These are phyloP conservation scores for Leptosomus discolor DNA, from an alignment of 2,113 vertebrate genomes.

Conservation along the genomic window DNA sequence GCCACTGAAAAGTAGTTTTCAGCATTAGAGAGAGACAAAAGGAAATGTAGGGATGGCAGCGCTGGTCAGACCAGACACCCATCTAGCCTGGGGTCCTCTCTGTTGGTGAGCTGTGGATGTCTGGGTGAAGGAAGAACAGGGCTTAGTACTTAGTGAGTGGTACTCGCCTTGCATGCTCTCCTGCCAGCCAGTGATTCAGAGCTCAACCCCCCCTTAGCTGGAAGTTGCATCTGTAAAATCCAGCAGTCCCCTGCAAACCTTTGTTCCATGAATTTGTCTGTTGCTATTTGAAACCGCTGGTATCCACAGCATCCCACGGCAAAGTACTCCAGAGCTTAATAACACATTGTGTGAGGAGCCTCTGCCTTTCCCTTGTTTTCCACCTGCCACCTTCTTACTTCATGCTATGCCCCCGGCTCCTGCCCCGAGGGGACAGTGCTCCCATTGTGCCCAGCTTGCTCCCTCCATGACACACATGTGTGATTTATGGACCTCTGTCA, in stretches of 20 bases:
- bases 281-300: neutral
- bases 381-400: neutral
- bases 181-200: neutral
- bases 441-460: neutral
- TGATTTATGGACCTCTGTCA: slow-evolving; percentile 19
- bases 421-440: neutral
- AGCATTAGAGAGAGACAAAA: neutral
- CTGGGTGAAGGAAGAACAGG: neutral
- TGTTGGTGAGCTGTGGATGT: neutral
- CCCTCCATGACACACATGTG: fast-evolving
- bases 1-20: neutral
- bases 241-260: neutral
- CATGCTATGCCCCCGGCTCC: fast-evolving
- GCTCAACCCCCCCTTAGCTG: neutral
- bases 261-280: neutral
- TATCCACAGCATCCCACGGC: neutral
- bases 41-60: neutral
- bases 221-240: neutral
- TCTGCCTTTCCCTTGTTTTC: neutral
- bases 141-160: neutral
- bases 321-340: neutral
- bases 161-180: neutral
- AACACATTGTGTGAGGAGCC: neutral
- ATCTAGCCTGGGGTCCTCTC: neutral
- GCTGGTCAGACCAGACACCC: neutral